Conservation (phyloP, 2,113 vertebrate species). For the Sinocyclocheilus maitianheensis region DNA sequence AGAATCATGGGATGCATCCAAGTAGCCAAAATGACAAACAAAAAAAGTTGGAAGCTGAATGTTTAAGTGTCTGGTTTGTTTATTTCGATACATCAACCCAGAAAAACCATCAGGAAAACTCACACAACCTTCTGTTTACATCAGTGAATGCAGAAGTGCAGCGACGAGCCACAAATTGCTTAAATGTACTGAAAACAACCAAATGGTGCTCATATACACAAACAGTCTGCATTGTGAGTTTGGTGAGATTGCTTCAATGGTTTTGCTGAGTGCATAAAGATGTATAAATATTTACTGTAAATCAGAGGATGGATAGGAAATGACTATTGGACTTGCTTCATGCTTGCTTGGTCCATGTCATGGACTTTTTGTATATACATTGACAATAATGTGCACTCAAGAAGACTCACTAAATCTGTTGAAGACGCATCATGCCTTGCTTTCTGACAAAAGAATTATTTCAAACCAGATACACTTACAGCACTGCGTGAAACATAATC, state of each 20-base stretch:
- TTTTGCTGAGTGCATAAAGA: conserved; percentile 13
- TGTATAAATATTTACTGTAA: conserved; percentile 34
- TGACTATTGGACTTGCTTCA: not conserved
- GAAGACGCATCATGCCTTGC: not conserved
- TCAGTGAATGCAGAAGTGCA: conserved; percentile 7
- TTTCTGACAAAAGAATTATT: not conserved
- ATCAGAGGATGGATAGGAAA: conserved; percentile 1
- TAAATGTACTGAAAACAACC: conserved; percentile 13
- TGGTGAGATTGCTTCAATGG: not conserved
- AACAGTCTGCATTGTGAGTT: not conserved
- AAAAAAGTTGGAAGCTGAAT: not conserved
- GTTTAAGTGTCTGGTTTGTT: conserved; percentile 8
- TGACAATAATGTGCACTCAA: not conserved
- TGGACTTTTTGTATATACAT: not conserved
- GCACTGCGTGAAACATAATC: not conserved
- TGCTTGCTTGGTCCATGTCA: not conserved
- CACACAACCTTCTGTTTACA: conserved; percentile 13
- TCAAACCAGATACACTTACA: not conserved
- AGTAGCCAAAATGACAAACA: not conserved
- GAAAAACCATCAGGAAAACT: not conserved
- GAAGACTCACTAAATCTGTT: not conserved
- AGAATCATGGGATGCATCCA: not conserved
- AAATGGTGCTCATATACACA: conserved; percentile 17
- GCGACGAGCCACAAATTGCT: not conserved
- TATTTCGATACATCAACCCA: conserved; percentile 4